phyloP scores from a whole-genome alignment of 2,888 invertebrate species.

The Malthinus flaveolus region DNA sequence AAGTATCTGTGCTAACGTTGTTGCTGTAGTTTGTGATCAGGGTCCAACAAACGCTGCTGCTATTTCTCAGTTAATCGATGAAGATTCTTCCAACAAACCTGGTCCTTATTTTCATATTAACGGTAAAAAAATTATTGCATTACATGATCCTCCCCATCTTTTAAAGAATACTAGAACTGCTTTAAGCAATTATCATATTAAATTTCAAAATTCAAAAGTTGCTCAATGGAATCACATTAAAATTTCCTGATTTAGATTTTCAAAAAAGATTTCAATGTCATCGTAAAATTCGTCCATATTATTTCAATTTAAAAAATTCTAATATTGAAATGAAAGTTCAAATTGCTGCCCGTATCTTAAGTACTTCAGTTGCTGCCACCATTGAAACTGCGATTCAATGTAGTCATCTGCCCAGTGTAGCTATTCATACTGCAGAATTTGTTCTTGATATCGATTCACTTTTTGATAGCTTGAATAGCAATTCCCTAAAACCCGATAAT shows the following conservation, averaged over 20 bases:
- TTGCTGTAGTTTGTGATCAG: not conserved
- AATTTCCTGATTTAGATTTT: not conserved
- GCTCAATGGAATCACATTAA: not conserved
- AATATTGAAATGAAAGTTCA: constrained; percentile 1
- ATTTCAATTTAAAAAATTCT: not conserved
- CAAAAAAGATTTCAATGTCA: not conserved
- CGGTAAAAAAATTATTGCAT: not conserved
- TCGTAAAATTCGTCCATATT: not conserved
- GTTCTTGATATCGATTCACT: constrained; percentile 25
- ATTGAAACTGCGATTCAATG: not conserved
- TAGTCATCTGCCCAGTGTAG: constrained; percentile 2
- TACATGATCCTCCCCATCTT: constrained; percentile 1
- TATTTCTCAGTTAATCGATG: not conserved
- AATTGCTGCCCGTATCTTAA: constrained; percentile 3
- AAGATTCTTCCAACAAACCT: not conserved
- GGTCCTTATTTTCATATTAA: not conserved
- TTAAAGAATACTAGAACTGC: constrained; percentile 1
- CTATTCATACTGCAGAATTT: constrained; percentile 22
- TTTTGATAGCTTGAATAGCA: constrained; percentile 26
- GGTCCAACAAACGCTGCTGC: not conserved
- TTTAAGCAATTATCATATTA: not conserved
- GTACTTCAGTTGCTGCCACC: constrained; percentile 6
- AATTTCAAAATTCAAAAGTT: not conserved
- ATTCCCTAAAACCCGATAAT: constrained; percentile 6
- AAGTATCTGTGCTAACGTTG: not conserved